These are phyloP conservation scores for Micromesistius poutassou DNA, from an alignment of 2,797 vertebrate species.

Conservation along the genomic window DNA sequence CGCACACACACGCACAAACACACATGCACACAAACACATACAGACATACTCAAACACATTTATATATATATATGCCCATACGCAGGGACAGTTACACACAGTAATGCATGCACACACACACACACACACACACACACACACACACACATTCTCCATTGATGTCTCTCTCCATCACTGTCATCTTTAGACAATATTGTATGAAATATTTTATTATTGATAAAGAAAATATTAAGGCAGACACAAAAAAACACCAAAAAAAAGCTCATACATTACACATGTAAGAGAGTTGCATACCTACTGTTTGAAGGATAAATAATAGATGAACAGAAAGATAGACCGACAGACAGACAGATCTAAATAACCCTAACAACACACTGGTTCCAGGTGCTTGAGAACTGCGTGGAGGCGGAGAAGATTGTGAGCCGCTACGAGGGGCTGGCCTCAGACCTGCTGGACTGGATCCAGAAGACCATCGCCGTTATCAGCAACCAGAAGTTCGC, in stretches of 20 bases:
- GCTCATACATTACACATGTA: background rate
- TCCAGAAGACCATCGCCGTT: conserved; percentile 84
- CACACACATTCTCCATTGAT: too few relatives aligned
- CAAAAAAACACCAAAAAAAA: background rate
- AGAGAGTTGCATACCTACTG: background rate
- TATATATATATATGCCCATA: too few relatives aligned
- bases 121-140: too few relatives aligned
- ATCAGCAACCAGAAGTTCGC: conserved; percentile 96
- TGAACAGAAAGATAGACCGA: background rate
- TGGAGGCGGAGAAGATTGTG: conserved; percentile 84
- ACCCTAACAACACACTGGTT: background rate
- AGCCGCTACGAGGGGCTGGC: conserved; percentile 84
- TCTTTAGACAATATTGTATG: too few relatives aligned
- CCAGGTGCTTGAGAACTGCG: conserved; percentile 87
- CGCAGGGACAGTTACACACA: too few relatives aligned
- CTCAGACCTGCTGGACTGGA: conserved; percentile 87
- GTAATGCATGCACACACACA: too few relatives aligned
- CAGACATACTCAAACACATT: background rate
- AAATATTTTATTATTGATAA: too few relatives aligned
- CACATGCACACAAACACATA: background rate
- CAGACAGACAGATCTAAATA: too few relatives aligned
- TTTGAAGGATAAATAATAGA: background rate
- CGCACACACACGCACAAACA: rapidly evolving
- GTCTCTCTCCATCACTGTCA: background rate
- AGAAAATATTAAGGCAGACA: background rate